Evolutionary conservation across 2,797 vertebrate genomes (phyloP).

Genomic region (Danionella dracula): DNA sequence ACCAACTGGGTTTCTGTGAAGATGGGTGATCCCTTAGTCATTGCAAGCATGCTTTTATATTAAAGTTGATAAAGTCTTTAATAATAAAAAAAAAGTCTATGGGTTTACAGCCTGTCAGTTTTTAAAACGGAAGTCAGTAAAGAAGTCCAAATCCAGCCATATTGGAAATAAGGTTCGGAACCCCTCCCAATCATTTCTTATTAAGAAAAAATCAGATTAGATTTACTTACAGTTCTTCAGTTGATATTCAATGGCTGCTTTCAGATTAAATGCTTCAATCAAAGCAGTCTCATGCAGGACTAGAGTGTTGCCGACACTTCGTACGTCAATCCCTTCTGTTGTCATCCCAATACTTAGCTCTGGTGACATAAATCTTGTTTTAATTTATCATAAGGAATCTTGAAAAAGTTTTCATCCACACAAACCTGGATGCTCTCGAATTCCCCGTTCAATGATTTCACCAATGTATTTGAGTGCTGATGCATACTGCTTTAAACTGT

Average conservation of each 20-base stretch:
- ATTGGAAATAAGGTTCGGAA: too few species aligned
- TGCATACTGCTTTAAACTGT: slow-evolving; percentile 78
- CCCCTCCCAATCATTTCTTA: too few species aligned
- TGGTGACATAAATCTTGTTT: slow-evolving; percentile 44
- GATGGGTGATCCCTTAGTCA: too few species aligned
- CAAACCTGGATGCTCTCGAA: slow-evolving; percentile 83
- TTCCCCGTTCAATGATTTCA: slow-evolving; percentile 84
- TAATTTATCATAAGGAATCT: too few species aligned
- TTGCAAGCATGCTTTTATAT: too few species aligned
- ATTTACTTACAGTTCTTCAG: slow-evolving; percentile 74
- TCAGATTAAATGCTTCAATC: slow-evolving; percentile 94
- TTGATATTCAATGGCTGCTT: slow-evolving; percentile 92
- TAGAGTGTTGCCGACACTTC: slow-evolving; percentile 90
- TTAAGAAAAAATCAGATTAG: neutral
- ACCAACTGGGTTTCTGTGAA: too few species aligned
- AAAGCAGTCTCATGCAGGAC: slow-evolving; percentile 87
- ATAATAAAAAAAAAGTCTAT: too few species aligned
- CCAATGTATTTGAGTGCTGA: slow-evolving; percentile 80
- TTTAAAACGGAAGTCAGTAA: too few species aligned
- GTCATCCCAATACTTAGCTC: slow-evolving; percentile 91
- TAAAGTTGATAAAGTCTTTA: too few species aligned
- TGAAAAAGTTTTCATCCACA: neutral
- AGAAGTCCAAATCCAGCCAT: too few species aligned
- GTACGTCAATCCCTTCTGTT: slow-evolving; percentile 88
- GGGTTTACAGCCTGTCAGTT: too few species aligned